Base-by-base conservation (phyloP, 35 echinoderm and acorn worm species). In the Patiria miniata region DNA sequence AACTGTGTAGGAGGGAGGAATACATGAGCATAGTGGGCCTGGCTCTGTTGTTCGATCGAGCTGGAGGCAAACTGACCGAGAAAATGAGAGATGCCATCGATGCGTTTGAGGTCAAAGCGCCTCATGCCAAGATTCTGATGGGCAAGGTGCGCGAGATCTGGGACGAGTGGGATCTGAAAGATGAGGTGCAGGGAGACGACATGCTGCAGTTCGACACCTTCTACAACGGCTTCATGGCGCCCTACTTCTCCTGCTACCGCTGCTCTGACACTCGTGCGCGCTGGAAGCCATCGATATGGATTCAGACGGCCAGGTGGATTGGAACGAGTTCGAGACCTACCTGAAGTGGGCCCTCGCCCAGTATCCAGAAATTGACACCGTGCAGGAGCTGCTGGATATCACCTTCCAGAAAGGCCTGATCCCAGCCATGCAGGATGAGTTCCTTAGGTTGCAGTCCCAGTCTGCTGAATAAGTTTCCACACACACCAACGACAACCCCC, bases 231-330 rank as follows among this genome's bases (percentile, higher is more conserved):
- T n/a, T n/a, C n/a, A n/a, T n/a, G n/a, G n/a, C n/a, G n/a, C n/a
- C n/a, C n/a, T n/a, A n/a, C n/a, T n/a, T n/a, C n/a, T n/a, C n/a
- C n/a, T n/a, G n/a, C n/a, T n/a, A n/a, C 37, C 30, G 79, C 30
- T 81, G 79, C 39, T 81, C 36, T 2, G 79, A 81, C 19, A 81
- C 79, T 14, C 2, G 21, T 42, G 40, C 37, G 79, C 9, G 32
- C 23, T 81, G 79, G 9, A 37, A 18, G 89, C 89, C 9, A 86
- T 91, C 32, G 89, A 91, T n/a, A 91, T 91, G 89, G 89, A 91
- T 56, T 8, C 60, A 2, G 89, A 91, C 61, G 82, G 82, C 30
- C 57, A 77, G 69, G 53, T 91, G 14, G 89, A 91, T 57, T 91
- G n/a, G n/a, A n/a, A n/a, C n/a, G n/a, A n/a, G n/a, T n/a, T n/a